These are phyloP conservation scores for Antrozous pallidus DNA, from an alignment of 2,797 vertebrate species.

Conservation along the genomic window DNA sequence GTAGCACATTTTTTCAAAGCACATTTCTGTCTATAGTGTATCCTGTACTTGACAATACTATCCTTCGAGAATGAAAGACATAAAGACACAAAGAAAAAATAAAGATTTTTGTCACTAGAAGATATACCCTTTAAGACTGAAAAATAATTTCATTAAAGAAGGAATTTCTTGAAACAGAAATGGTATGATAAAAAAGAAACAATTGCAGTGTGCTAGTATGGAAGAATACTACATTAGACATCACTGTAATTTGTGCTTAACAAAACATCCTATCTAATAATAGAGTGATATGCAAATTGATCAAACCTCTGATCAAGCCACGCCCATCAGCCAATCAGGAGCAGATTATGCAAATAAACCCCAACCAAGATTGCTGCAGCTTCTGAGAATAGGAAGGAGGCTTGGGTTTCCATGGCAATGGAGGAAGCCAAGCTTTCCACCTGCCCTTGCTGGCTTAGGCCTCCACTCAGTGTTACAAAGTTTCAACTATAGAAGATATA, in stretches of 20 bases:
- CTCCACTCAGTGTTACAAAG: too few relatives aligned
- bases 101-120: not conserved
- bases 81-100: not conserved
- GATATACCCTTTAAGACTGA: not conserved
- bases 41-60: not conserved
- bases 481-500: too few relatives aligned
- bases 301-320: too few relatives aligned
- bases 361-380: too few relatives aligned
- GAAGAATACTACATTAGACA: not conserved
- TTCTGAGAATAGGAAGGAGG: too few relatives aligned
- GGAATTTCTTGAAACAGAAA: not conserved
- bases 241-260: not conserved
- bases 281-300: too few relatives aligned
- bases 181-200: not conserved
- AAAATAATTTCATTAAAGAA: not conserved
- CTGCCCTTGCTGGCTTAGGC: too few relatives aligned
- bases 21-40: not conserved
- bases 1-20: not conserved
- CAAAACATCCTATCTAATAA: too few relatives aligned
- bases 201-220: not conserved
- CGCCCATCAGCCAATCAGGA: too few relatives aligned
- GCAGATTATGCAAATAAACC: too few relatives aligned
- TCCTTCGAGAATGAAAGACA: not conserved
- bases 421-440: too few relatives aligned
- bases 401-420: too few relatives aligned